A percentile compares a stretch with the other conserved stretches of the same genome.
Evolutionary conservation across 2,888 invertebrate species (phyloP).

Genomic region (Drosophila incognita): DNA sequence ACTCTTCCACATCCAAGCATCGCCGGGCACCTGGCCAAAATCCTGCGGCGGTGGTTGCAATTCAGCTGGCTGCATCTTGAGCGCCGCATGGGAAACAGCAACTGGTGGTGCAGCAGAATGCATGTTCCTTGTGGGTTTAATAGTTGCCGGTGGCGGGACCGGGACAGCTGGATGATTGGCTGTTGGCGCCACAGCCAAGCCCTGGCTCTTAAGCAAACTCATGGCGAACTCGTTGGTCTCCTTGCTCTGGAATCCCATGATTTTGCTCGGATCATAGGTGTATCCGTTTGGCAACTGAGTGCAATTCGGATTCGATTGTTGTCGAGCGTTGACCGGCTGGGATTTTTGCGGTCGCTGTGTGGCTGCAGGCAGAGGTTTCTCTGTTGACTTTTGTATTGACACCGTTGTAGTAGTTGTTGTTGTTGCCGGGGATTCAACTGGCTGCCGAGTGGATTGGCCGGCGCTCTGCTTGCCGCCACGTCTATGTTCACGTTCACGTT

Average conservation of each 20-base stretch:
- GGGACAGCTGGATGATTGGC: constrained; percentile 35
- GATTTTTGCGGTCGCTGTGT: constrained; percentile 37
- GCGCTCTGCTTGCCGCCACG: constrained; percentile 41
- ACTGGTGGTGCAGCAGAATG: constrained; percentile 13
- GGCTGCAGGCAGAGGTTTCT: constrained; percentile 32
- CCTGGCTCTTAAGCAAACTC: constrained; percentile 84
- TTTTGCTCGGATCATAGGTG: constrained; percentile 84
- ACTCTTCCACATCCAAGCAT: constrained; percentile 88
- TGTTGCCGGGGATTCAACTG: constrained; percentile 17
- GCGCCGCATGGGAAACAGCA: constrained; percentile 11
- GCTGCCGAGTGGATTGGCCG: constrained; percentile 31
- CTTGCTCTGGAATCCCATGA: constrained; percentile 85
- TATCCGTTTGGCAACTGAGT: constrained; percentile 81
- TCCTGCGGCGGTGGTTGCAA: constrained; percentile 40
- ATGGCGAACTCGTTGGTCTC: constrained; percentile 85
- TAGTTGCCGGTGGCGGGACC: constrained; percentile 2
- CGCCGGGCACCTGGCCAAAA: constrained; percentile 80
- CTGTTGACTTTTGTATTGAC: constrained; percentile 61
- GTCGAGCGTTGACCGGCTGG: constrained; percentile 62
- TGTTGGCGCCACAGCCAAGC: constrained; percentile 60
- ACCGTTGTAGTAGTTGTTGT: neutral
- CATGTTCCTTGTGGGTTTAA: constrained; percentile 15
- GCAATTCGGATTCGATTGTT: constrained; percentile 55
- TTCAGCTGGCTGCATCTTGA: constrained; percentile 41
- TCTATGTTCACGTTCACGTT: constrained; percentile 53